These are phyloP conservation scores for Burhinus bistriatus DNA, from an alignment of 2,113 vertebrate species.

Conservation along the genomic window DNA sequence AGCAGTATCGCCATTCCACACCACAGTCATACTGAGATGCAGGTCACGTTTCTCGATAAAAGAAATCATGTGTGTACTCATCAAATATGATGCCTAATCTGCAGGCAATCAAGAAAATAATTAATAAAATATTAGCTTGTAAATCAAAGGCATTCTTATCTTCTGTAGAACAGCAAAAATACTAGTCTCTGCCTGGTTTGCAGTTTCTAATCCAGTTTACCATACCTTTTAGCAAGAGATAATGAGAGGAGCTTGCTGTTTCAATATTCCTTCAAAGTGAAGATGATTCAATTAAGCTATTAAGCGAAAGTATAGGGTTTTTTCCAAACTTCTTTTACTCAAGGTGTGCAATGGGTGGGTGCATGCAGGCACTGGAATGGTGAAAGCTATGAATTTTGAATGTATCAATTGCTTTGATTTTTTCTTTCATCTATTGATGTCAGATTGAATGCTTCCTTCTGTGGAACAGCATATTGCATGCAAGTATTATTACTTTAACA, in stretches of 20 bases:
- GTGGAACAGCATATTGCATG: not conserved
- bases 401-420: not conserved
- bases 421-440: slow-evolving; percentile 3
- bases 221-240: not conserved
- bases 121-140: not conserved
- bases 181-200: not conserved
- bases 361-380: not conserved
- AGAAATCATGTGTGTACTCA: not conserved
- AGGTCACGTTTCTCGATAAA: not conserved
- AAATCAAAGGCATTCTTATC: not conserved
- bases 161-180: not conserved
- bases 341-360: not conserved
- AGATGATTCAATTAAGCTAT: not conserved
- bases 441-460: not conserved
- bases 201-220: not conserved
- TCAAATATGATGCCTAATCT: not conserved
- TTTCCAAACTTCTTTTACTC: not conserved
- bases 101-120: not conserved
- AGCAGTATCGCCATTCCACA: not conserved
- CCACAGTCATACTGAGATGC: not conserved
- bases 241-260: not conserved
- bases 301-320: not conserved
- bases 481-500: not conserved
- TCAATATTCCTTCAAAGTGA: not conserved
- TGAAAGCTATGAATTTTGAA: not conserved